A percentile compares a stretch with the other conserved stretches of the same genome.
These are phyloP conservation scores for Catostylus mosaicus DNA, from an alignment of 30 jellyfish, hydroid and myxozoan genomes.

Conservation along the genomic window DNA sequence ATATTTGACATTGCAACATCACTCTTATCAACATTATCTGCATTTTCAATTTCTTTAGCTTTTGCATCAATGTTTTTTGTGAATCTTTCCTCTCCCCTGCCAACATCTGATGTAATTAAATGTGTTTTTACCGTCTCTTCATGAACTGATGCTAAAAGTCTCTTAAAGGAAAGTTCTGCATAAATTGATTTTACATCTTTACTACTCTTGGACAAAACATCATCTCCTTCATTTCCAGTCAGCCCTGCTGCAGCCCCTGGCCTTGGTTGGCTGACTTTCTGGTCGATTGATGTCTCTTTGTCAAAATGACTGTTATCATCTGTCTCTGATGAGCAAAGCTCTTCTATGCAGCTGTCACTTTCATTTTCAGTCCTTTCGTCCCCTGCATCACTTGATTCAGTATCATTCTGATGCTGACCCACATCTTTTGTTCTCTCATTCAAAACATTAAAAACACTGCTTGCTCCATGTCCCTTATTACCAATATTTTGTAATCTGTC, in stretches of 20 bases:
- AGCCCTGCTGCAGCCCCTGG: not conserved
- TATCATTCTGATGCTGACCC: not conserved
- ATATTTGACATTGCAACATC: not conserved
- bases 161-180: conserved; percentile 50
- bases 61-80: not conserved
- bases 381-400: not conserved
- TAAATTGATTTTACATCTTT: conserved; percentile 6
- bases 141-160: conserved; percentile 49
- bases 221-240: not conserved
- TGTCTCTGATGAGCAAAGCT: conserved; percentile 14
- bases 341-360: not conserved
- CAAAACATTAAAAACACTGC: not conserved
- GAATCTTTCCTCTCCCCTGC: not conserved
- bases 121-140: conserved; percentile 26
- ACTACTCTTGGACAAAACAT: not conserved
- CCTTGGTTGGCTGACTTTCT: not conserved
- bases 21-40: not conserved
- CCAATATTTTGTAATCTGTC: not conserved
- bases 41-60: not conserved
- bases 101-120: not conserved
- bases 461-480: not conserved
- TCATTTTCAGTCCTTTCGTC: not conserved
- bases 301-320: not conserved
- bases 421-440: not conserved
- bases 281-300: not conserved